Evolutionary conservation across 2,797 vertebrate genomes (phyloP).

Genomic region (Allobates femoralis): DNA sequence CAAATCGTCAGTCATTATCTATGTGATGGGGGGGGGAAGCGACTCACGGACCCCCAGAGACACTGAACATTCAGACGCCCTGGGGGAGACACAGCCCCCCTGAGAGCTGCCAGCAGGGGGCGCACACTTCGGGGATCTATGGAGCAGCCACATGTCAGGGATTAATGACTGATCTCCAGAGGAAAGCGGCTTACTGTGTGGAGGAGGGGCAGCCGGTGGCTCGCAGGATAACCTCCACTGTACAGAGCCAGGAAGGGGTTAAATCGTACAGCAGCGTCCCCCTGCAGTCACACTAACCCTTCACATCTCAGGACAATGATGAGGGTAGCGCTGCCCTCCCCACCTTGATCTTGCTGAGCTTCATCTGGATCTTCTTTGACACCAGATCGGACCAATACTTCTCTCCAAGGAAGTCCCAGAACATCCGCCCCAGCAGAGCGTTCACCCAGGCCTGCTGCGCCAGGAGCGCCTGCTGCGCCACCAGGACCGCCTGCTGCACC

Average conservation of each 20-base stretch:
- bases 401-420: conserved; percentile 96
- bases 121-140: too few relatives aligned
- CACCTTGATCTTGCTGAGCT: conserved; percentile 98
- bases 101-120: too few relatives aligned
- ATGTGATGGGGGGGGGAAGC: too few relatives aligned
- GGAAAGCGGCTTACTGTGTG: background rate
- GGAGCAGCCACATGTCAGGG: too few relatives aligned
- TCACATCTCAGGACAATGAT: background rate
- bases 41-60: too few relatives aligned
- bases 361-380: conserved; percentile 98
- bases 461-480: conserved; percentile 66
- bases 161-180: background rate
- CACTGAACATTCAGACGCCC: too few relatives aligned
- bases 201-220: too few relatives aligned
- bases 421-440: conserved; percentile 86
- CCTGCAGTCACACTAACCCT: background rate
- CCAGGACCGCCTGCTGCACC: conserved; percentile 70
- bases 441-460: conserved; percentile 91
- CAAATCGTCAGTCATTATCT: too few relatives aligned
- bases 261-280: background rate
- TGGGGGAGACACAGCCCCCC: too few relatives aligned
- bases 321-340: conserved; percentile 52
- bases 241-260: background rate
- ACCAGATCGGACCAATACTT: conserved; percentile 92
- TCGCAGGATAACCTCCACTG: too few relatives aligned